A percentile compares a stretch with the other conserved stretches of the same genome.
phyloP scores from a whole-genome alignment of 2,797 vertebrate species.

The Danio aesculapii region DNA sequence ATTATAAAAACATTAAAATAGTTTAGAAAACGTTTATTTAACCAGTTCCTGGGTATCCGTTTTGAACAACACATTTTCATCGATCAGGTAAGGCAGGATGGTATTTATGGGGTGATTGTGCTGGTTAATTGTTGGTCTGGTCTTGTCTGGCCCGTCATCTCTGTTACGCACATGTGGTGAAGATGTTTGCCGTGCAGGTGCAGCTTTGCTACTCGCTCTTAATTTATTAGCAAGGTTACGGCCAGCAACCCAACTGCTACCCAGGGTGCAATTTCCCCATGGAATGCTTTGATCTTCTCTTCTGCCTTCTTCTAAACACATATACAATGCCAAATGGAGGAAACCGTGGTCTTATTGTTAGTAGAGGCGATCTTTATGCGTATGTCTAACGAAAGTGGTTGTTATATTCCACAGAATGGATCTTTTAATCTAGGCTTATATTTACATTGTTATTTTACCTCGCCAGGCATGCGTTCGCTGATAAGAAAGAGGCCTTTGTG shows the following conservation, averaged over 20 bases:
- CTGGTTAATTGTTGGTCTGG: constrained; percentile 14
- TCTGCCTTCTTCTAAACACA: constrained; percentile 60
- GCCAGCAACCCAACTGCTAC: constrained; percentile 77
- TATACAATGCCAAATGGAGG: constrained; percentile 68
- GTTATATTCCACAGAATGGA: background rate
- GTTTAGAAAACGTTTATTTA: background rate
- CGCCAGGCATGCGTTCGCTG: background rate
- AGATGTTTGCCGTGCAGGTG: constrained; percentile 80
- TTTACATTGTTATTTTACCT: background rate
- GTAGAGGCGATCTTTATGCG: background rate
- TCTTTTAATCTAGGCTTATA: background rate
- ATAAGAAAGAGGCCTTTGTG: background rate
- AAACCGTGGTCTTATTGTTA: constrained; percentile 10
- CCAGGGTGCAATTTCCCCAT: constrained; percentile 72
- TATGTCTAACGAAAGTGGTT: background rate
- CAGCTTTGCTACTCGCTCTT: constrained; percentile 73
- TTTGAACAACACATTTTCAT: background rate
- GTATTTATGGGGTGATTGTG: background rate
- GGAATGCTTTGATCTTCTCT: constrained; percentile 91
- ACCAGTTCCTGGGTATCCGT: background rate
- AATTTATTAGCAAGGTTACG: constrained; percentile 86
- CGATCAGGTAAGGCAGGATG: no score
- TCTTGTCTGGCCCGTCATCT: constrained; percentile 56
- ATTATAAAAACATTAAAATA: background rate
- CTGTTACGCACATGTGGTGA: constrained; percentile 56